phyloP scores from a whole-genome alignment of 2,888 invertebrate species.

The Melipona beecheii region DNA sequence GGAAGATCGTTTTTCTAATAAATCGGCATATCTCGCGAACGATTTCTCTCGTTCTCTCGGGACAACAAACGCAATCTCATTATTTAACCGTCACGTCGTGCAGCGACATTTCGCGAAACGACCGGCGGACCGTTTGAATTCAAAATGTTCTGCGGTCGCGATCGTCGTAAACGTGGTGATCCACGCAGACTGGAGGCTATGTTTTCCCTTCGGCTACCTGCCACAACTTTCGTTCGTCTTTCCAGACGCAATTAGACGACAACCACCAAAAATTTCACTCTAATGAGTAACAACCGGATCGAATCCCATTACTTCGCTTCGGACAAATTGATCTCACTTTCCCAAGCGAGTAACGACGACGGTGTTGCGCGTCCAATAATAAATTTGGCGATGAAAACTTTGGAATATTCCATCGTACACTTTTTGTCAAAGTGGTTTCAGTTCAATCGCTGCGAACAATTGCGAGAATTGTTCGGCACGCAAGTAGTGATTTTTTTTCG shows the following conservation, averaged over 20 bases:
- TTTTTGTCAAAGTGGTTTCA: not conserved
- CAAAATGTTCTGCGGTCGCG: constrained; percentile 10
- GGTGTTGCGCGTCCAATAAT: constrained; percentile 14
- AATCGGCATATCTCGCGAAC: not conserved
- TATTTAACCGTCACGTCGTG: constrained; percentile 51
- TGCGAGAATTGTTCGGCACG: too few relatives aligned
- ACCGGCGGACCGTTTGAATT: constrained; percentile 20
- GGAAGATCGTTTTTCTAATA: not conserved
- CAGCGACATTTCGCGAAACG: constrained; percentile 27
- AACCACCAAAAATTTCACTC: constrained; percentile 57
- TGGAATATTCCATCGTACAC: constrained; percentile 26
- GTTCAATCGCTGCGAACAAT: too few relatives aligned
- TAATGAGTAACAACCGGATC: constrained; percentile 61
- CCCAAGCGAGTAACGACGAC: constrained; percentile 44
- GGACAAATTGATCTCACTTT: constrained; percentile 66
- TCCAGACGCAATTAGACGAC: constrained; percentile 53
- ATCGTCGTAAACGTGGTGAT: constrained; percentile 2
- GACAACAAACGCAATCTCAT: constrained; percentile 29
- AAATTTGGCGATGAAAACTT: constrained; percentile 39
- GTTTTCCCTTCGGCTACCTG: constrained; percentile 3
- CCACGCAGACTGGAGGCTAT: constrained; percentile 25
- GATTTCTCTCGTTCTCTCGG: not conserved
- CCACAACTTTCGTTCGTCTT: constrained; percentile 47
- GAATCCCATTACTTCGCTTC: constrained; percentile 24
- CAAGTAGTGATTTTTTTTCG: too few relatives aligned